Base-by-base conservation (phyloP, 2,888 invertebrate genomes). In the Branchipolynoe longqiensis region DNA sequence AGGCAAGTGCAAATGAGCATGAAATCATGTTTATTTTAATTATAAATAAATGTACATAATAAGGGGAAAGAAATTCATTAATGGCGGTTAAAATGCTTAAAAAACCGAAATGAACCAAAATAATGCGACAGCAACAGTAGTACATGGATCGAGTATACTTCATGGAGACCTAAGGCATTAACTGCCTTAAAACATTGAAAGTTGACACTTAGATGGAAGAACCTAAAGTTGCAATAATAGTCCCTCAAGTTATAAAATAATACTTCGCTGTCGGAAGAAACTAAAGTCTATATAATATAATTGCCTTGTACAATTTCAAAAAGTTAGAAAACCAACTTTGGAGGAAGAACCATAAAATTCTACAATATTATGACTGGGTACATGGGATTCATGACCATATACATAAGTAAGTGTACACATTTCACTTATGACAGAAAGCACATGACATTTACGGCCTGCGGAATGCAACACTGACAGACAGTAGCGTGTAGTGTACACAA, bases 401-500 rank as follows among this genome's bases (percentile, higher is more conserved):
- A 69, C 36, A 33, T 69, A 69, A 33, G 69, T 33, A 36, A 22
- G 69, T 69, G 69, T 69, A 69, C 33, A 62, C 56, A 62, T 62
- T 62, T 62, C 62, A 62, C 69, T 69, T 62, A 36, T 36, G 33
- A 33, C 36, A 69, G 69, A 69, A 18, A 33, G 38, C 69, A 38
- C 36, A 38, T 18, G 3, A 36, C 69, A 69, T 33, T 69, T 69
- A 36, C 25, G 33, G 38, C 38, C 38, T 69, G 69, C 69, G 69
- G 69, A 69, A 69, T 69, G 69, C 69, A 38, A 69, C 69, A 69
- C 69, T 38, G 38, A 69, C 69, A 33, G 69, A 69, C 69, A n/a
- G 69, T 69, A 69, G 69, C 48, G 54, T 48, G 33, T 33, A 78
- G 48, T 48, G n/a, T n/a, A n/a, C n/a, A n/a, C n/a, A 25, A 28